Evolutionary conservation across 2,113 vertebrate species (phyloP), one percentile per base, ranked within the genome.

Genomic region (Uropsilus gracilis): DNA sequence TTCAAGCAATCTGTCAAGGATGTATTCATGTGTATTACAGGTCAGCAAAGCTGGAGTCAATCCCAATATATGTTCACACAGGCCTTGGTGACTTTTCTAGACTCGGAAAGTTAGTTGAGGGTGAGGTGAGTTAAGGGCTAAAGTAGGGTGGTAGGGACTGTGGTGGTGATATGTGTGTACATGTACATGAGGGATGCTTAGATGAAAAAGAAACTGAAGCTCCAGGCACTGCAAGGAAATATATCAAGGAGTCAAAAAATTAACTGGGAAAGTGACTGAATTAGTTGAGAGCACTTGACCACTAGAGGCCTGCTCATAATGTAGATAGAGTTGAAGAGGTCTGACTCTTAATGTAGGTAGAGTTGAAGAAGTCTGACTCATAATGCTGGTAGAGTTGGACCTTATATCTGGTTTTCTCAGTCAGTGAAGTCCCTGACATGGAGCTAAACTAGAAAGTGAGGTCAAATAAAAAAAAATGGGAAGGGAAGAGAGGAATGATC

Each of bases 11-110:
- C 95, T 93, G 73, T 96, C 91, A 96, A 93, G 50, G 69, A 91
- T 96, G 86, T 91, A 92, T 90, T 97, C 94, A 90, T 94, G 86
- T 95, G 59, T 95, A 63, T 90, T 95, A 95, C 72, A 97, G 88
- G 88, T 95, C 88, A 95, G 77, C 82, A 92, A 55, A 97, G 76
- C 73, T 95, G 86, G 82, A 89, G 59, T 89, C 83, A 86, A 64
- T 94, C 44, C 68, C 85, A 86, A 66, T 95, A 83, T 86, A 94
- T 95, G 66, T 91, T 94, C 86, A 92, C 53, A 91, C 20, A 91
- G 53, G 26, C 39, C 17, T 86, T 59, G 44, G 24, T 85, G 89
- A 78, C 30, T 61, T 83, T 89, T 95, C 92, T 77, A 88, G 93
- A 93, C 86, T n/a, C 39, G 80, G 34, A 88, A 96, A 80, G 82